Percentiles rank a stretch among this genome's conserved stretches.
Evolutionary conservation across 2,888 invertebrate genomes (phyloP).

Genomic region (Entomobrya proxima): DNA sequence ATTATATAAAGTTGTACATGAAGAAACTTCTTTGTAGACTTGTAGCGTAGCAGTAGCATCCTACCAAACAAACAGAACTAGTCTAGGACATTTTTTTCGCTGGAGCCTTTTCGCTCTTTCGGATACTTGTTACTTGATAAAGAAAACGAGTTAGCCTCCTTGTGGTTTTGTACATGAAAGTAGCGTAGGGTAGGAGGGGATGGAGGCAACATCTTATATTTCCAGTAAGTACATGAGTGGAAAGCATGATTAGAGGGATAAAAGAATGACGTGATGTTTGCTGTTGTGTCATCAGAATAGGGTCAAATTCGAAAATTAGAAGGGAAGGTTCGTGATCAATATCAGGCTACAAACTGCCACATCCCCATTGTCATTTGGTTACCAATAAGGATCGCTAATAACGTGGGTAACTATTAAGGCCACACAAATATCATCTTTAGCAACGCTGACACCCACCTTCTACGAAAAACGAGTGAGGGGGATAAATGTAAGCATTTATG

Average conservation of each 20-base stretch:
- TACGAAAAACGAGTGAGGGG: too few relatives aligned
- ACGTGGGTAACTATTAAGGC: not conserved
- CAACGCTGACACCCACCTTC: too few relatives aligned
- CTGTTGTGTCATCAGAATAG: not conserved
- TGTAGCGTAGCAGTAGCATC: too few relatives aligned
- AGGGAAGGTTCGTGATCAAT: constrained; percentile 42
- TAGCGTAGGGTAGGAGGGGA: not conserved
- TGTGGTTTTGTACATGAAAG: too few relatives aligned
- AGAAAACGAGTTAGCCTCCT: too few relatives aligned
- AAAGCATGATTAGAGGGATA: constrained; percentile 31
- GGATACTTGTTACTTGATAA: too few relatives aligned
- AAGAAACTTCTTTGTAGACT: too few relatives aligned
- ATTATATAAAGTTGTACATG: too few relatives aligned
- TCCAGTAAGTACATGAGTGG: constrained; percentile 22
- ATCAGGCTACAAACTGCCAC: constrained; percentile 18
- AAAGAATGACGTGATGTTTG: constrained; percentile 5
- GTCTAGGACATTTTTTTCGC: too few relatives aligned
- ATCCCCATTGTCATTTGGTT: not conserved
- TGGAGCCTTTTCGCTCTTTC: too few relatives aligned
- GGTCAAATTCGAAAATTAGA: constrained; percentile 45
- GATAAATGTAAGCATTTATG: not conserved
- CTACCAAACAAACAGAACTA: too few relatives aligned
- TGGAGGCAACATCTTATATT: constrained; percentile 19
- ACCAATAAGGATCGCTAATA: constrained; percentile 1
- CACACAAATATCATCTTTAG: too few relatives aligned